These are phyloP conservation scores for Stictonetta naevosa DNA, from an alignment of 2,113 vertebrate genomes.

Conservation along the genomic window DNA sequence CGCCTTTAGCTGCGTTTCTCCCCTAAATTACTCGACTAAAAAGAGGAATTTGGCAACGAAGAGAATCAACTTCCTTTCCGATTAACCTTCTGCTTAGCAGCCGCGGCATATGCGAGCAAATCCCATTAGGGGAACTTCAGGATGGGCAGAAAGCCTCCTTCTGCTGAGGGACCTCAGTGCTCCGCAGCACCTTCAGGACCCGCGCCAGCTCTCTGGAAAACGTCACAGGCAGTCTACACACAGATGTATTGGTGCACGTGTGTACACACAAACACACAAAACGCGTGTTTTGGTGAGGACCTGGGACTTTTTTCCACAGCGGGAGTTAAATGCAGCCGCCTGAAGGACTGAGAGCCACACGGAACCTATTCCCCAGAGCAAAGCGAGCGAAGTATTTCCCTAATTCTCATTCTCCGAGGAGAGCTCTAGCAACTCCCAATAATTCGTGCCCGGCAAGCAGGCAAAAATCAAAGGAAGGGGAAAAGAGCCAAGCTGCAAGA, in stretches of 20 bases:
- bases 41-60: conserved; percentile 40
- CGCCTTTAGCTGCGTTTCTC: background rate
- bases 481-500: background rate
- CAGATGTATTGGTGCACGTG: too few relatives aligned
- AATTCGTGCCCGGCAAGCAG: background rate
- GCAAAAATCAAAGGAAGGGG: background rate
- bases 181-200: background rate
- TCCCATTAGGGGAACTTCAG: conserved; percentile 48
- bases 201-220: background rate
- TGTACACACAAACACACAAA: background rate
- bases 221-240: background rate
- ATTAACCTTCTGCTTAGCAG: conserved; percentile 60
- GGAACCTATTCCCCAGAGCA: background rate
- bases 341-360: background rate
- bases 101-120: conserved; percentile 35
- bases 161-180: background rate
- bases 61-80: conserved; percentile 43
- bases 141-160: conserved; percentile 13
- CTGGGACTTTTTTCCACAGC: background rate
- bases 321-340: background rate
- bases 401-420: background rate
- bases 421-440: background rate
- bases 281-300: background rate
- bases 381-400: background rate
- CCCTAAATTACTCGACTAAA: background rate